These are phyloP conservation scores for Amblyjoppa fuscipennis DNA, from an alignment of 2,888 invertebrate species.

Conservation along the genomic window DNA sequence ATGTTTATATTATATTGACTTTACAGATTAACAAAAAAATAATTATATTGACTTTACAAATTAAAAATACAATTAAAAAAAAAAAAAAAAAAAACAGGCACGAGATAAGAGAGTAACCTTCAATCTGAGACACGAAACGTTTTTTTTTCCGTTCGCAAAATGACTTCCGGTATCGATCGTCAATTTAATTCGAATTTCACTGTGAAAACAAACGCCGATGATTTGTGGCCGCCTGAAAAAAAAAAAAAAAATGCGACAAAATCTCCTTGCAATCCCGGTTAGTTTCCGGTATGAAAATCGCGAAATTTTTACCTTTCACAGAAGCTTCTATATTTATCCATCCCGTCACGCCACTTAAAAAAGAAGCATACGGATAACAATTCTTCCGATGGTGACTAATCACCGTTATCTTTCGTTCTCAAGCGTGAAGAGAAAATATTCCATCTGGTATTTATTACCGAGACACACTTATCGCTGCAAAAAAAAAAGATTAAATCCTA, in stretches of 20 bases:
- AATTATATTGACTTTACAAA: not conserved
- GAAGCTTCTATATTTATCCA: not conserved
- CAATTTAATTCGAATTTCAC: not conserved
- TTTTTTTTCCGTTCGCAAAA: not conserved
- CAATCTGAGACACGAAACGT: not conserved
- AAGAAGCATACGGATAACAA: not conserved
- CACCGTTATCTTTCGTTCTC: not conserved
- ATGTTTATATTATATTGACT: not conserved
- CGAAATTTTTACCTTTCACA: not conserved
- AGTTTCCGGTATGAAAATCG: not conserved
- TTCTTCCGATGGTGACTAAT: not conserved
- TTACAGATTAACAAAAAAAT: not conserved
- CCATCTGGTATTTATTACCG: not conserved
- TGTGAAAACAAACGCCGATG: not conserved
- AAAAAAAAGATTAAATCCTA: not conserved
- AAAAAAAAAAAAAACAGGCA: not conserved
- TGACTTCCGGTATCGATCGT: not conserved
- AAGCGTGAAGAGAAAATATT: not conserved
- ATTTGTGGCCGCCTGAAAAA: not conserved
- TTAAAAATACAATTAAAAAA: no score
- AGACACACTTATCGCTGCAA: not conserved
- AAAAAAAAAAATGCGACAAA: not conserved
- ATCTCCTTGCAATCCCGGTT: not conserved
- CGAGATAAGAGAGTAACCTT: not conserved
- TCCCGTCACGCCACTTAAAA: not conserved